These are phyloP conservation scores for Amphimallon solstitiale DNA, from an alignment of 2,888 invertebrate genomes.

Conservation along the genomic window DNA sequence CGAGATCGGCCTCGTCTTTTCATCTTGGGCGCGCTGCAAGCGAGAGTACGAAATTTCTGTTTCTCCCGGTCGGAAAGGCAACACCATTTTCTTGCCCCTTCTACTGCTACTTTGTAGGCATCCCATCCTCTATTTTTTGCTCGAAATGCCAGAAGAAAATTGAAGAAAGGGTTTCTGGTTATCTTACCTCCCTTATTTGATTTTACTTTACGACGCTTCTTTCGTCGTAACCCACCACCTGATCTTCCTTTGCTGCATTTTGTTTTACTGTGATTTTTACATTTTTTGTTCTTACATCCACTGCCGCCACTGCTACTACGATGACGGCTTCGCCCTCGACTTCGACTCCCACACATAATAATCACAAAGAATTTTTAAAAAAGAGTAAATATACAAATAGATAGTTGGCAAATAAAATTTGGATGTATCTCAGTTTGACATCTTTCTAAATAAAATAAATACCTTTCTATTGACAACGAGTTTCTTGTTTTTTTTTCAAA, in stretches of 20 bases:
- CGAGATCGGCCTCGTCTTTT: conserved; percentile 9
- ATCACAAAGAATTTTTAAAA: too few species aligned
- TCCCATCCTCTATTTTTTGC: conserved; percentile 51
- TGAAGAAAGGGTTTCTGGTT: conserved; percentile 53
- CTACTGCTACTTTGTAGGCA: conserved; percentile 52
- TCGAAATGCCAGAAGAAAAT: conserved; percentile 52
- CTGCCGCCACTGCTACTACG: not conserved
- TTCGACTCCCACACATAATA: not conserved
- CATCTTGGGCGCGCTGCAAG: conserved; percentile 45
- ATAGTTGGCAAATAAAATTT: too few species aligned
- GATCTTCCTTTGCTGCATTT: not conserved
- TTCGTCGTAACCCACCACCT: too few species aligned
- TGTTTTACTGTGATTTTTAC: not conserved
- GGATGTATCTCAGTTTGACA: too few species aligned
- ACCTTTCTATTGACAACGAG: too few species aligned
- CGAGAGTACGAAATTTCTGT: conserved; percentile 43
- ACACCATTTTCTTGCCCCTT: conserved; percentile 55
- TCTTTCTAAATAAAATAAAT: too few species aligned
- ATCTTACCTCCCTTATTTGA: conserved; percentile 35
- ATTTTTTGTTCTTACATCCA: not conserved
- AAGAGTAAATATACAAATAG: too few species aligned
- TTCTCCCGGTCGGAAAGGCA: conserved; percentile 43
- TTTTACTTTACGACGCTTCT: not conserved
- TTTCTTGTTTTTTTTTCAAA: too few species aligned
- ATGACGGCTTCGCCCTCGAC: not conserved